Percentiles rank a stretch among this genome's conserved stretches.
These are phyloP conservation scores for Pollenia griseotomentosa DNA, from an alignment of 2,888 invertebrate species.

Conservation along the genomic window DNA sequence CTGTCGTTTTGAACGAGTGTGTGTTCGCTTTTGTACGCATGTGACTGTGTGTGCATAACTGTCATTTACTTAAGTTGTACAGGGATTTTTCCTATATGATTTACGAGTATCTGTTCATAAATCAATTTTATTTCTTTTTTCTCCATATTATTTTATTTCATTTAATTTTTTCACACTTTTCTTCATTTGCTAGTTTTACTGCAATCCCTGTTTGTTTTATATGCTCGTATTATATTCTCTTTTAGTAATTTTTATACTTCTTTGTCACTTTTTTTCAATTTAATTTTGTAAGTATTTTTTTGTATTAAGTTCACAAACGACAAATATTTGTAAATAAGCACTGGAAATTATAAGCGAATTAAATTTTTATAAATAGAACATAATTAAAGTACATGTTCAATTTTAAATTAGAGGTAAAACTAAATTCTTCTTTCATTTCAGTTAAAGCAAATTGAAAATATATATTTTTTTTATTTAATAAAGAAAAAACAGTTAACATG, in stretches of 20 bases:
- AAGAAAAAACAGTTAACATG: too few species aligned
- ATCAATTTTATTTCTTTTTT: conserved; percentile 52
- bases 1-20: neutral
- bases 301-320: conserved; percentile 18
- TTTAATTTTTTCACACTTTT: neutral
- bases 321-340: conserved; percentile 38
- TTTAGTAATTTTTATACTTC: neutral
- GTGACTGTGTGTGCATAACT: neutral
- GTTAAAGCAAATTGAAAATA: too few species aligned
- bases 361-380: too few species aligned
- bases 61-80: conserved; percentile 57
- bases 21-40: neutral
- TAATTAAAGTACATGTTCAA: too few species aligned
- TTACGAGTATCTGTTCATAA: conserved; percentile 57
- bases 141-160: neutral
- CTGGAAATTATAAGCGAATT: neutral
- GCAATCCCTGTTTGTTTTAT: neutral
- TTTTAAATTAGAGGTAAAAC: too few species aligned
- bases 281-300: neutral
- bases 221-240: neutral
- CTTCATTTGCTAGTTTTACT: neutral
- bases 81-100: conserved; percentile 57
- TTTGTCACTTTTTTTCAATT: neutral
- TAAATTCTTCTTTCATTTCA: too few species aligned
- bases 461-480: too few species aligned